phyloP scores from a whole-genome alignment of 2,113 vertebrate genomes.

The Phaethornis superciliosus region DNA sequence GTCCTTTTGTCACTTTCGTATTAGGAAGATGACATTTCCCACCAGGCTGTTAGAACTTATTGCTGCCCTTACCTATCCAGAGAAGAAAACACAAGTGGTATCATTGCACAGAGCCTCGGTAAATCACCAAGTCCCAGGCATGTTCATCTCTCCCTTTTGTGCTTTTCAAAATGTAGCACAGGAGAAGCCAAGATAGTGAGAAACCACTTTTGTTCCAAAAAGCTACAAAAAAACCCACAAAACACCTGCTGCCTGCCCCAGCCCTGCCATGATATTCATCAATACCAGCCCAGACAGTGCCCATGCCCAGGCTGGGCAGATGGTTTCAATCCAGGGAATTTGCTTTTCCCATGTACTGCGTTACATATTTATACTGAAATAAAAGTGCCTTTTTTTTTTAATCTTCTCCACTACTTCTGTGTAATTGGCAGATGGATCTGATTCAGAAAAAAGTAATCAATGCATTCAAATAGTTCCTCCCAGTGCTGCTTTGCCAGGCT shows the following conservation, averaged over 20 bases:
- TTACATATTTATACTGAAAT: constrained; percentile 39
- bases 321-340: constrained; percentile 54
- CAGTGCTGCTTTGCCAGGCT: neutral
- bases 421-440: constrained; percentile 49
- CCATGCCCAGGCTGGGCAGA: neutral
- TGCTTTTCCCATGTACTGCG: constrained; percentile 21
- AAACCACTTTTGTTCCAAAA: neutral
- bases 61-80: neutral
- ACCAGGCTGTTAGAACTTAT: neutral
- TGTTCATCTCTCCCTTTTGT: neutral
- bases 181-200: rapidly evolving
- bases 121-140: neutral
- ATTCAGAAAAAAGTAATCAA: constrained; percentile 46
- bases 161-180: rapidly evolving
- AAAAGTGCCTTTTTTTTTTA: neutral
- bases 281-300: constrained; percentile 27
- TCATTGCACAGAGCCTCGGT: neutral
- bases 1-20: neutral
- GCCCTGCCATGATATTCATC: neutral
- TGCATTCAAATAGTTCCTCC: constrained; percentile 4
- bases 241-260: neutral
- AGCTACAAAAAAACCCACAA: too few relatives aligned
- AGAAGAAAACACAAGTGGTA: neutral
- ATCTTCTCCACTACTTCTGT: neutral
- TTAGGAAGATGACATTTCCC: neutral